Evolutionary conservation across 2,113 vertebrate species (phyloP).

Genomic region (Chrysemys picta): DNA sequence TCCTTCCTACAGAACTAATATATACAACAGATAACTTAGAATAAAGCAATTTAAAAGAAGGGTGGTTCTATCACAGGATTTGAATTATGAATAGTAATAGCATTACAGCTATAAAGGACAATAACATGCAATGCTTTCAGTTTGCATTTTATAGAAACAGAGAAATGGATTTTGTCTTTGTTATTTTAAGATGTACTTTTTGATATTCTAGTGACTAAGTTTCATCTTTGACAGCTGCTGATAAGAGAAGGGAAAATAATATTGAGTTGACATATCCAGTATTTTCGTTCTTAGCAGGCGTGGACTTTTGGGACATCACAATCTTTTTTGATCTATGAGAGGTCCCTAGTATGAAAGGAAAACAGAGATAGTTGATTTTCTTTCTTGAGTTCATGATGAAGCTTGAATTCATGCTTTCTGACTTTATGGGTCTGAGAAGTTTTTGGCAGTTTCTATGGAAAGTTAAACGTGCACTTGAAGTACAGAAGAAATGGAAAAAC

Average conservation of each 20-base stretch:
- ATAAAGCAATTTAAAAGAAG: background rate
- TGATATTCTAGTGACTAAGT: background rate
- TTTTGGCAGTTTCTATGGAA: slow-evolving; percentile 76
- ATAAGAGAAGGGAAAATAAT: background rate
- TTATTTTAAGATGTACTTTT: slow-evolving; percentile 31
- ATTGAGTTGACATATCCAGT: background rate
- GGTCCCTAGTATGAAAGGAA: slow-evolving; percentile 13
- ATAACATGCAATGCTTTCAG: background rate
- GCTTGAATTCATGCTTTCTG: slow-evolving; percentile 63
- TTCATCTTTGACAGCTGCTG: background rate
- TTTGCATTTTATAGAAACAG: slow-evolving; percentile 1
- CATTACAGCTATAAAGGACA: background rate
- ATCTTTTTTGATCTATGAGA: slow-evolving; percentile 28
- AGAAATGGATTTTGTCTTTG: background rate
- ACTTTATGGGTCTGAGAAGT: slow-evolving; percentile 54
- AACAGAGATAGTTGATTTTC: background rate
- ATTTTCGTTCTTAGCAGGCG: background rate
- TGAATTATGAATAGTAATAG: background rate
- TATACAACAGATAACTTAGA: background rate
- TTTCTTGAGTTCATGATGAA: slow-evolving; percentile 23
- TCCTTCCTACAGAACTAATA: background rate
- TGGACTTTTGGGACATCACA: background rate
- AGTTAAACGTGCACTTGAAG: slow-evolving; percentile 63
- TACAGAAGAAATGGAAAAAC: slow-evolving; percentile 53
- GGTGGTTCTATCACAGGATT: background rate